Evolutionary conservation across 2,113 vertebrate genomes (phyloP), one percentile per base, ranked within the genome.

Genomic region (Alosa alosa): DNA sequence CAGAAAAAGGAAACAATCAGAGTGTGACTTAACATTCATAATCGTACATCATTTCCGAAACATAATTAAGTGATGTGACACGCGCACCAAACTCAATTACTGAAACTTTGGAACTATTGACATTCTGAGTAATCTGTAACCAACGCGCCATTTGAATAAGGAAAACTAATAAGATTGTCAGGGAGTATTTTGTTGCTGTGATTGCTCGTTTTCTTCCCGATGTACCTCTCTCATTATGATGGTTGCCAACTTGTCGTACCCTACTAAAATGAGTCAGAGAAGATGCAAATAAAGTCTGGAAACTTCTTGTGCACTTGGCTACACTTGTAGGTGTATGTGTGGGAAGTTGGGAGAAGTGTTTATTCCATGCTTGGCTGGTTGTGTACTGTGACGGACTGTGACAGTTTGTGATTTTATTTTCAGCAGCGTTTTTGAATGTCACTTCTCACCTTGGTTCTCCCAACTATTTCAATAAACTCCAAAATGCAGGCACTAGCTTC

Each of bases 11-110:
- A 25, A 75, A 75, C 68, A 75, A 75, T 39, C 68, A 75, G 68
- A 31, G 25, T 75, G 68, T 75, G 68, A 39, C 68, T 75, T 75
- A 31, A 31, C 68, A 75, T 75, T 75, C 68, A 75, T 75, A 75
- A 75, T 75, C 68, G 68, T 75, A 75, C 68, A 75, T 75, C 68
- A 75, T 75, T 75, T 75, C 68, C 8, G 10, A 75, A 75, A 75
- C 68, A 36, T 36, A 75, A 75, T 75, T 75, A 75, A 75, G 25
- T 75, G 68, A 75, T 75, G 68, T 75, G 68, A 31, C 68, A 4
- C 60, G 25, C 31, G 25, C 31, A 83, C 47, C n/a, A 64, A 36
- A 84, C 83, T 75, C 68, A 75, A 75, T 75, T 75, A 75, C 68
- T 36, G 68, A 75, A 75, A 75, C 68, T 75, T 75, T 13, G 10